These are phyloP conservation scores for Characodon lateralis DNA, from an alignment of 2,797 vertebrate genomes.

Conservation along the genomic window DNA sequence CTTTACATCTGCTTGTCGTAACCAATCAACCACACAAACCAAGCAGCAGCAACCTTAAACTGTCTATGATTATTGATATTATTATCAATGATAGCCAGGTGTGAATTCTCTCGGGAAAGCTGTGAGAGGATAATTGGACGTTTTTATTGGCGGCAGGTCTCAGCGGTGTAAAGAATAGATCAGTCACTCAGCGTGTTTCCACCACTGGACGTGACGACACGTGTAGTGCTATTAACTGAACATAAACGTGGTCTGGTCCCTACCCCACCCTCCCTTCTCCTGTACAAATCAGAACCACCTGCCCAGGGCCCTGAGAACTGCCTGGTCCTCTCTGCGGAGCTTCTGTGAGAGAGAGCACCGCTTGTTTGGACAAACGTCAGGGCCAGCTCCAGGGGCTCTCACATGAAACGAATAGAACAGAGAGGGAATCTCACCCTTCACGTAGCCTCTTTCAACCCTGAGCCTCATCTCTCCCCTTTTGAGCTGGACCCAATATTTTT, in stretches of 20 bases:
- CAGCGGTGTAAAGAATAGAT: slow-evolving; percentile 69
- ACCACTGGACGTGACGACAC: slow-evolving; percentile 70
- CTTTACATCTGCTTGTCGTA: background rate
- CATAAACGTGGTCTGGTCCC: slow-evolving; percentile 68
- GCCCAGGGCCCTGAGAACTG: slow-evolving; percentile 67
- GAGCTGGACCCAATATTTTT: slow-evolving; percentile 76
- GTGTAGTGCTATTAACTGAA: slow-evolving; percentile 75
- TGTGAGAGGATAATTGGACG: slow-evolving; percentile 55
- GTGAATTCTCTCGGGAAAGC: slow-evolving; percentile 16
- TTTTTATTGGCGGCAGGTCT: slow-evolving; percentile 56
- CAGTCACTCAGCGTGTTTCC: slow-evolving; percentile 75
- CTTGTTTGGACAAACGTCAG: slow-evolving; percentile 74
- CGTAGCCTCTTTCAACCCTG: slow-evolving; percentile 54
- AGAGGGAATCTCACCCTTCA: slow-evolving; percentile 59
- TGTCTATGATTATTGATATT: background rate
- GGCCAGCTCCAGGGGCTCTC: slow-evolving; percentile 58
- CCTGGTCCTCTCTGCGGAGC: slow-evolving; percentile 58
- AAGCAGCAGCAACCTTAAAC: background rate
- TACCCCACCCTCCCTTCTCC: slow-evolving; percentile 11
- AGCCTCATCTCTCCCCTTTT: slow-evolving; percentile 61
- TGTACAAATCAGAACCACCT: slow-evolving; percentile 79
- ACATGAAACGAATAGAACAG: slow-evolving; percentile 63
- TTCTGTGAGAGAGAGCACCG: slow-evolving; percentile 63
- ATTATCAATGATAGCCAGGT: slow-evolving; percentile 20
- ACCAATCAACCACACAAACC: background rate